Evolutionary conservation across 2,888 invertebrate genomes (phyloP).

Genomic region (Willowsia nigromaculata): DNA sequence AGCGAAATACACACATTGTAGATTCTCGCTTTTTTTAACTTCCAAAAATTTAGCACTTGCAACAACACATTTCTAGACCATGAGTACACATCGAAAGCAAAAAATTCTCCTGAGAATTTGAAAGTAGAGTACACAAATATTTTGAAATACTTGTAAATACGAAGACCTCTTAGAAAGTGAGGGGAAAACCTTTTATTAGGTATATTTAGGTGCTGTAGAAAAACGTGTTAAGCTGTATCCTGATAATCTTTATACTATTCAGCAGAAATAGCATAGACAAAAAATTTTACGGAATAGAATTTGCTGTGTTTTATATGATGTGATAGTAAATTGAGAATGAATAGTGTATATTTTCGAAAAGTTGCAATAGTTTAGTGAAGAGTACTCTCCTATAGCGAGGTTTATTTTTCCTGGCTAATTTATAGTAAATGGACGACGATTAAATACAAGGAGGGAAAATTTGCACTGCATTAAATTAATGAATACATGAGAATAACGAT

Average conservation of each 20-base stretch:
- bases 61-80: not conserved
- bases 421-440: not conserved
- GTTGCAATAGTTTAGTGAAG: not conserved
- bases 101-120: not conserved
- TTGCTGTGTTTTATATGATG: not conserved
- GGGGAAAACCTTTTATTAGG: not conserved
- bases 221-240: no score
- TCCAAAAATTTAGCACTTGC: not conserved
- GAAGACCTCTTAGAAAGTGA: not conserved
- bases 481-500: not conserved
- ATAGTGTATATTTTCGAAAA: not conserved
- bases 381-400: not conserved
- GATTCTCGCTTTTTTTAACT: not conserved
- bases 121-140: not conserved
- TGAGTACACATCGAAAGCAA: not conserved
- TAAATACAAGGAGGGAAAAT: not conserved
- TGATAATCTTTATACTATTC: not conserved
- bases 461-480: not conserved
- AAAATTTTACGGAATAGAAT: not conserved
- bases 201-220: no score
- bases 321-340: not conserved
- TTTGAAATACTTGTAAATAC: not conserved
- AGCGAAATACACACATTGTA: not conserved
- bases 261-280: not conserved
- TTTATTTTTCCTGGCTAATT: not conserved